A percentile compares a stretch with the other conserved stretches of the same genome.
Conservation (phyloP, 1,140 invertebrate species). For the Drosophila athabasca region DNA sequence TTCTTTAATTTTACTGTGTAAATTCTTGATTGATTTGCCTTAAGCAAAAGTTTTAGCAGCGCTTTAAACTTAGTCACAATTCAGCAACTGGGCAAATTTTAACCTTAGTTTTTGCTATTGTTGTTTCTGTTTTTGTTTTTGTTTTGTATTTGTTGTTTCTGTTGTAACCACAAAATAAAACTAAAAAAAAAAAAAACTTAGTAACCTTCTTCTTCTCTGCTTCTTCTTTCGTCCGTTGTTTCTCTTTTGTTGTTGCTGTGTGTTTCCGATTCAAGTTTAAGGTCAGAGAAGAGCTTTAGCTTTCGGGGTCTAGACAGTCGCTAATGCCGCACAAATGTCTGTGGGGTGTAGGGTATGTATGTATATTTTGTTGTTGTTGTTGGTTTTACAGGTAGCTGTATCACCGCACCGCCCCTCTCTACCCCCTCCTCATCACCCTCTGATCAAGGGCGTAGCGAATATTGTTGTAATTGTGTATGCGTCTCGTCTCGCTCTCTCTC, state of each 20-base stretch:
- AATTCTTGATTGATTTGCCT: too few species aligned
- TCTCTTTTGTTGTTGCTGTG: constrained; percentile 28
- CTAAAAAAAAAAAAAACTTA: constrained; percentile 32
- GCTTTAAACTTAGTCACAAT: constrained; percentile 17
- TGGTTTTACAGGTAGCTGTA: constrained; percentile 40
- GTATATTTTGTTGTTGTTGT: constrained; percentile 10
- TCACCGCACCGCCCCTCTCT: background rate
- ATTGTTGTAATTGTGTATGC: constrained; percentile 43
- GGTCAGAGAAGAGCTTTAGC: constrained; percentile 38
- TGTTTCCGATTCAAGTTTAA: constrained; percentile 75
- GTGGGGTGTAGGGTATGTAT: constrained; percentile 34
- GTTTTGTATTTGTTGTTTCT: constrained; percentile 21
- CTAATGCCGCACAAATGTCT: constrained; percentile 65
- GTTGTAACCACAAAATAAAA: constrained; percentile 57
- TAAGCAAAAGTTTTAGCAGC: background rate
- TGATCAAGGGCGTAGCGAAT: constrained; percentile 61
- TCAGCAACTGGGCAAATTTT: constrained; percentile 52
- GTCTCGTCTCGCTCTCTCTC: constrained; percentile 3
- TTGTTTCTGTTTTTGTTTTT: constrained; percentile 5
- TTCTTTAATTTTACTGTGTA: too few species aligned
- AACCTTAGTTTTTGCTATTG: constrained; percentile 55
- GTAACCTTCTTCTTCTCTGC: constrained; percentile 39
- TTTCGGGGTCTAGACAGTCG: constrained; percentile 51
- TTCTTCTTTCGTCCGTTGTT: constrained; percentile 29
- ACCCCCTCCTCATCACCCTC: background rate